Conservation (phyloP, 2,888 invertebrate species). For the Aphidoletes aphidimyza region DNA sequence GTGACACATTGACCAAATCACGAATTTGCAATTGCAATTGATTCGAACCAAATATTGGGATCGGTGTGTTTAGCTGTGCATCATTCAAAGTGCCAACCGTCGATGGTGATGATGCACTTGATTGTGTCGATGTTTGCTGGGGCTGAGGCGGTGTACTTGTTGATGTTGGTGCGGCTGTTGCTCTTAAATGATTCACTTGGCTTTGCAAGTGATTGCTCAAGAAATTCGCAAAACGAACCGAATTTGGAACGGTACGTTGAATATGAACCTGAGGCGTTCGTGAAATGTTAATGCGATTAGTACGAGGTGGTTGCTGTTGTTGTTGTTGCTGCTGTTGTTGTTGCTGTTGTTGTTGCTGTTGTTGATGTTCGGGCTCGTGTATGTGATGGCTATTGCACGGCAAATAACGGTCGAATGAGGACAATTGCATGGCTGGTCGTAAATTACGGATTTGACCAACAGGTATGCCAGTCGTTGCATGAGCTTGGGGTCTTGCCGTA, state of each 20-base stretch:
- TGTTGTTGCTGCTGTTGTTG: conserved; percentile 57
- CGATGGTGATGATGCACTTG: neutral
- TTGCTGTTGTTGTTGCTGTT: conserved; percentile 56
- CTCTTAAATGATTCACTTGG: neutral
- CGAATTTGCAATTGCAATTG: conserved; percentile 57
- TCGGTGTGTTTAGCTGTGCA: conserved; percentile 57
- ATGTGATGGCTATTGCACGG: conserved; percentile 80
- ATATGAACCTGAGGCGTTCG: conserved; percentile 36
- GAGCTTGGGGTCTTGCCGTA: conserved; percentile 76
- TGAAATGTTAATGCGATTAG: conserved; percentile 1
- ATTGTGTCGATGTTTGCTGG: neutral
- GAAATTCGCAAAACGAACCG: conserved; percentile 36
- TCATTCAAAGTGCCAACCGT: conserved; percentile 57
- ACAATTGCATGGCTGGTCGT: conserved; percentile 64
- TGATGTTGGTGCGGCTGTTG: neutral
- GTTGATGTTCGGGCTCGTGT: conserved; percentile 62
- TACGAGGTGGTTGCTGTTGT: neutral
- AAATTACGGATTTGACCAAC: conserved; percentile 65
- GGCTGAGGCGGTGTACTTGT: neutral
- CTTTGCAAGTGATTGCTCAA: conserved; percentile 17
- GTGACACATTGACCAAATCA: conserved; percentile 57
- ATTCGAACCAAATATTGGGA: conserved; percentile 58
- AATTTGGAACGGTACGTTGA: conserved; percentile 44
- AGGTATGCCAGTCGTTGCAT: conserved; percentile 71
- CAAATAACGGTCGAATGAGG: conserved; percentile 69